Percentiles rank a stretch among this genome's conserved stretches.
Evolutionary conservation across 2,888 invertebrate genomes (phyloP).

Genomic region (Acleris sparsana): DNA sequence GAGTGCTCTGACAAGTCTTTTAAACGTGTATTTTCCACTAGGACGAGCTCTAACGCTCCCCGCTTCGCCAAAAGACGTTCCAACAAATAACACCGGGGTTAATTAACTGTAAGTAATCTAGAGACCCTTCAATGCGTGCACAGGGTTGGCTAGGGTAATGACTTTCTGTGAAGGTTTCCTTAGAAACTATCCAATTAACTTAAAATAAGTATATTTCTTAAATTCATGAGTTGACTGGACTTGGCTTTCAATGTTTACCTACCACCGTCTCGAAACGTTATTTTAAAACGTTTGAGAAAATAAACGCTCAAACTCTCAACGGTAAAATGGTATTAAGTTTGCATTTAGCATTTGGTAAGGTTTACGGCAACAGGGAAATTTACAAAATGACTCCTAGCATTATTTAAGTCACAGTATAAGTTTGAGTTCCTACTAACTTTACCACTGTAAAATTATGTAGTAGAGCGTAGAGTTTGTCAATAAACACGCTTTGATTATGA

Average conservation of each 20-base stretch:
- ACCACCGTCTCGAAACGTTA: conserved; percentile 4
- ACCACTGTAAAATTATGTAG: too few relatives aligned
- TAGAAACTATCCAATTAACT: conserved; percentile 4
- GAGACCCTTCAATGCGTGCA: conserved; percentile 1
- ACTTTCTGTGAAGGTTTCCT: conserved; percentile 1
- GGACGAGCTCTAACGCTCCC: neutral
- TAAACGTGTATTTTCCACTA: conserved; percentile 8
- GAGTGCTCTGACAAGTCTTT: neutral
- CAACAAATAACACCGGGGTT: conserved; percentile 18
- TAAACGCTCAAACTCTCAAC: too few relatives aligned
- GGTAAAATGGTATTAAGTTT: too few relatives aligned
- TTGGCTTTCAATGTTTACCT: conserved; percentile 16
- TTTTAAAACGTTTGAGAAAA: too few relatives aligned
- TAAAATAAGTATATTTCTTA: neutral
- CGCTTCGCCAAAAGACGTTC: conserved; percentile 15
- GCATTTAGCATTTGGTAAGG: too few relatives aligned
- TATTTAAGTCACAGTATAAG: too few relatives aligned
- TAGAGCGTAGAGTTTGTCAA: too few relatives aligned
- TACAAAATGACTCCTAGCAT: too few relatives aligned
- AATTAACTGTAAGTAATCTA: conserved; percentile 28
- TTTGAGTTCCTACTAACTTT: too few relatives aligned
- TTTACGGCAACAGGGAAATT: too few relatives aligned
- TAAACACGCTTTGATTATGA: too few relatives aligned
- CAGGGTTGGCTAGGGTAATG: neutral
- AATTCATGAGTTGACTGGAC: conserved; percentile 4